Evolutionary conservation across 1,140 invertebrate species (phyloP), one percentile per base, ranked within the genome.

Genomic region (Lutraria rhynchaena): DNA sequence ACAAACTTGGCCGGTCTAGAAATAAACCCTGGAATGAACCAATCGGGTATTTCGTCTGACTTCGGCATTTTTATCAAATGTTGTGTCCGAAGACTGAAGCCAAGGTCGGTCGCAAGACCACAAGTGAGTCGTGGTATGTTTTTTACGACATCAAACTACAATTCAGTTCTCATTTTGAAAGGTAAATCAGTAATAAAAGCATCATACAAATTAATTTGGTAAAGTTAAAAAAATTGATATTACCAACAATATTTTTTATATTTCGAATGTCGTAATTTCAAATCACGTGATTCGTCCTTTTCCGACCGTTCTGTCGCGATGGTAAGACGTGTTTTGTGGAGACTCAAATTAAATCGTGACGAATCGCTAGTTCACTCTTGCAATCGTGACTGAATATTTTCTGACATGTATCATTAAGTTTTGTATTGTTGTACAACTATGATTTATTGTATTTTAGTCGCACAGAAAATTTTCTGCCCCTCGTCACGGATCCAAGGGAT

Each of bases 401-500:
- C 15, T 15, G 37, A 41, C 37, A 41, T 41, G 37, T 7, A 41
- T 41, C 15, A 7, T 7, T 41, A n/a, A 41, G 37, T 41, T 41
- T 41, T 41, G 15, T 7, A 15, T 41, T 41, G 37, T 41, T 7
- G 37, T 41, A 58, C 13, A 27, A 7, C 3, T 35, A 35, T 19
- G 7, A 2, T 35, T 61, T 35, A 4, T 61, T 61, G 15, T 53
- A 76, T 83, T 81, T 76, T 93, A 99, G 99, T 99, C 98, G 94
- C 99, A 99, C 94, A 95, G 99, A 91, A 99, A 99, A 93, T 99
- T 99, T 93, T 99, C 98, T 91, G 99, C 98, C 15, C 99, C 99
- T 84, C 96, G 99, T 85, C 99, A 99, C 95, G 99, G 99, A 86
- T 99, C 98, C 69, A 99, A 99, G 97, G 99, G 98, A 87, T 99